Evolutionary conservation across 2,797 vertebrate species (phyloP).

Genomic region (Artibeus jamaicensis): DNA sequence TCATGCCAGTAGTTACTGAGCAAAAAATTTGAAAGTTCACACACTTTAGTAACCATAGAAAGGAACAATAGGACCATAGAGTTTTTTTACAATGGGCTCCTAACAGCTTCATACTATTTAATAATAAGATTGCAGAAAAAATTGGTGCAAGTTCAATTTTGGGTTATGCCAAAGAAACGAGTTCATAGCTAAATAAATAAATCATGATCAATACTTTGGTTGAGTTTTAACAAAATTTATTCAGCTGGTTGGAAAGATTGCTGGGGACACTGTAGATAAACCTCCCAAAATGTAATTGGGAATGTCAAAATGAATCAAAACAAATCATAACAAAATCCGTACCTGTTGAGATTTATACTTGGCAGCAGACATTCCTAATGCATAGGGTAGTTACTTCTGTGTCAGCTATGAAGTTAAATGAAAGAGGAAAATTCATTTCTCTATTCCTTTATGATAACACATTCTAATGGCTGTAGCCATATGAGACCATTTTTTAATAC

Average conservation of each 20-base stretch:
- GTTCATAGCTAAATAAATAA: constrained; percentile 75
- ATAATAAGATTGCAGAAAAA: constrained; percentile 59
- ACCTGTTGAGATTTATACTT: constrained; percentile 72
- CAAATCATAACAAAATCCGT: constrained; percentile 70
- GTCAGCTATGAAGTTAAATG: neutral
- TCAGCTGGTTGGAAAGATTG: constrained; percentile 68
- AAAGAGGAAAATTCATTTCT: neutral
- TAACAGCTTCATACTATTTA: constrained; percentile 46
- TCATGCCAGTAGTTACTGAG: neutral
- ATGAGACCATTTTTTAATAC: constrained; percentile 4
- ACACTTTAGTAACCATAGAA: neutral
- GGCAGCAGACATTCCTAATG: constrained; percentile 60
- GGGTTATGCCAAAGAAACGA: constrained; percentile 57
- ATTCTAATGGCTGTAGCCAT: neutral
- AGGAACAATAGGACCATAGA: neutral
- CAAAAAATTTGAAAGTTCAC: constrained; percentile 28
- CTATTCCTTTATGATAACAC: neutral
- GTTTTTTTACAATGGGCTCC: constrained; percentile 16
- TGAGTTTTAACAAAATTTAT: constrained; percentile 79
- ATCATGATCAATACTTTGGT: constrained; percentile 68
- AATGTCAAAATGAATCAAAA: constrained; percentile 79
- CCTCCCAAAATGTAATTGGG: constrained; percentile 79
- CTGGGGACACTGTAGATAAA: constrained; percentile 69
- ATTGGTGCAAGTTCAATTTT: constrained; percentile 55
- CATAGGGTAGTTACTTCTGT: neutral